phyloP scores from a whole-genome alignment of 2,797 vertebrate species.

The Leuciscus waleckii region DNA sequence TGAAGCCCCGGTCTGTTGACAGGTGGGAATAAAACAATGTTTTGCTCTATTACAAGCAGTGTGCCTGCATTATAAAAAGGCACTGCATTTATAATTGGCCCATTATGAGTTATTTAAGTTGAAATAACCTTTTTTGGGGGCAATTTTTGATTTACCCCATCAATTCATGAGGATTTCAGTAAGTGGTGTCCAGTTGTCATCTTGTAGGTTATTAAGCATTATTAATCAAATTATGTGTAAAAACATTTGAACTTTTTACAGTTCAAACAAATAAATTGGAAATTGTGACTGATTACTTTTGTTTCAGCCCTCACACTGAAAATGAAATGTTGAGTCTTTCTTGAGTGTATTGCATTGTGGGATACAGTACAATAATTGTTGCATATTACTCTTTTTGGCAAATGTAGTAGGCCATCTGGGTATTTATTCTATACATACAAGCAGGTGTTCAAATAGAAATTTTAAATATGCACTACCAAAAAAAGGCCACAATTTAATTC shows the following conservation, averaged over 20 bases:
- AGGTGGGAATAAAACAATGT: not conserved
- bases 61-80: not conserved
- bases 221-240: not conserved
- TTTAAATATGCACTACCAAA: not conserved
- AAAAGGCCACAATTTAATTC: not conserved
- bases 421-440: not conserved
- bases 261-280: not conserved
- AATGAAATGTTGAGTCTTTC: too few species aligned
- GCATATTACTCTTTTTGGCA: not conserved
- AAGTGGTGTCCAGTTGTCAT: not conserved
- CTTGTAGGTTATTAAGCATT: not conserved
- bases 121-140: not conserved
- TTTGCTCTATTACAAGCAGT: slow-evolving; percentile 8
- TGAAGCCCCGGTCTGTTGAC: not conserved
- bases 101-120: not conserved
- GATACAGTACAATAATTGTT: not conserved
- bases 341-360: not conserved
- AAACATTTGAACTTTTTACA: not conserved
- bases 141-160: not conserved
- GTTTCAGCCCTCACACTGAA: not conserved
- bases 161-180: not conserved
- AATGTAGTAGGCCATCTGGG: not conserved
- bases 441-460: not conserved
- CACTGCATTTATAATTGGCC: not conserved
- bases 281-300: not conserved